A percentile compares a stretch with the other conserved stretches of the same genome.
Conservation (phyloP, 2,797 vertebrate species). For the Diplodus puntazzo region DNA sequence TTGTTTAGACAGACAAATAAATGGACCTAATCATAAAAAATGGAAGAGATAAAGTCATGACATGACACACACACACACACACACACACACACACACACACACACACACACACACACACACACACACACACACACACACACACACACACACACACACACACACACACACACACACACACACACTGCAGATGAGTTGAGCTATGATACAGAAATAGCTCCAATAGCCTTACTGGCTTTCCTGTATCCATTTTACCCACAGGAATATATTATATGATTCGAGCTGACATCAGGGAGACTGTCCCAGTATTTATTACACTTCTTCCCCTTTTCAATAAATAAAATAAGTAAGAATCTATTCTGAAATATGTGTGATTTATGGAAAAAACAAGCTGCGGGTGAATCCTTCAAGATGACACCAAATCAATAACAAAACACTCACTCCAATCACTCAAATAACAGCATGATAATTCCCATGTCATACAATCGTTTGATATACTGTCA, state of each 20-base stretch:
- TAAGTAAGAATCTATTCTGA: background rate
- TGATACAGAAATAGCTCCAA: constrained; percentile 7
- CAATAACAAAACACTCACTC: constrained; percentile 12
- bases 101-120: constrained; percentile 23
- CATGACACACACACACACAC: constrained; percentile 14
- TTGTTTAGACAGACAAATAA: background rate
- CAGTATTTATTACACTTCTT: constrained; percentile 26
- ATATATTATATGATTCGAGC: constrained; percentile 9
- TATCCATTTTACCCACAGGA: background rate
- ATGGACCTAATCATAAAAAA: background rate
- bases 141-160: constrained; percentile 16
- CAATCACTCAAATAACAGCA: background rate
- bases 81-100: constrained; percentile 21
- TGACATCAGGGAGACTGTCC: constrained; percentile 22
- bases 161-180: constrained; percentile 22
- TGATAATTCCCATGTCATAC: constrained; percentile 6
- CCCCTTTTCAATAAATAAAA: constrained; percentile 22
- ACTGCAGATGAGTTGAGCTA: constrained; percentile 12
- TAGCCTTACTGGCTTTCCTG: constrained; percentile 5
- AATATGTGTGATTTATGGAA: constrained; percentile 10
- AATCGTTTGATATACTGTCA: constrained; percentile 24
- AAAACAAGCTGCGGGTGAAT: background rate
- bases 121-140: constrained; percentile 22
- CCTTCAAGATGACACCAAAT: constrained; percentile 16
- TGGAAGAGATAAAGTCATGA: background rate